Evolutionary conservation across 2,113 vertebrate species (phyloP).

Genomic region (Oncorhynchus kisutch): DNA sequence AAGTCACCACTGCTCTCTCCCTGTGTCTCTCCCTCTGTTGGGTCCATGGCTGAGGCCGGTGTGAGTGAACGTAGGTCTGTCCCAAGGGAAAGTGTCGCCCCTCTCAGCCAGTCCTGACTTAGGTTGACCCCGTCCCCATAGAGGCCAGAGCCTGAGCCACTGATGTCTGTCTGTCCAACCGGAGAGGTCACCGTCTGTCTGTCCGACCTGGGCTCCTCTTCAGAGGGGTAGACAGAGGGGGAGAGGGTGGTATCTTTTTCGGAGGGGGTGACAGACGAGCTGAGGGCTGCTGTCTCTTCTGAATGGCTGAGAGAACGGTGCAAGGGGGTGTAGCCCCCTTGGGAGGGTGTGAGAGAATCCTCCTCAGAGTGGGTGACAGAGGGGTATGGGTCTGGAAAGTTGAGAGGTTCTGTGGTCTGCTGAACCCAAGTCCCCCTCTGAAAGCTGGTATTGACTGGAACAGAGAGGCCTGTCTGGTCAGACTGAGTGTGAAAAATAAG

Average conservation of each 20-base stretch:
- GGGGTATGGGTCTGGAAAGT: not conserved
- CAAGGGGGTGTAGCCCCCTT: not conserved
- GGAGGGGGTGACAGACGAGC: not conserved
- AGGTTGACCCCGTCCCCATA: constrained; percentile 72
- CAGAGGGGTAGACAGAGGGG: not conserved
- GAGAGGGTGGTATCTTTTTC: not conserved
- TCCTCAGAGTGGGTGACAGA: constrained; percentile 52
- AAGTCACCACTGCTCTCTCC: not conserved
- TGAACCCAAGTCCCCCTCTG: constrained; percentile 10
- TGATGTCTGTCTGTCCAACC: constrained; percentile 66
- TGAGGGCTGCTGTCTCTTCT: not conserved
- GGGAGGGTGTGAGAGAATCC: constrained; percentile 27
- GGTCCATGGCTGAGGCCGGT: not conserved
- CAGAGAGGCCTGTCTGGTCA: constrained; percentile 29
- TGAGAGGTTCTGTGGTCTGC: not conserved
- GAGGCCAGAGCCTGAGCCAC: constrained; percentile 77
- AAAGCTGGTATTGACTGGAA: constrained; percentile 40
- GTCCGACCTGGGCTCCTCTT: not conserved
- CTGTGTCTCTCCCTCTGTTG: not conserved
- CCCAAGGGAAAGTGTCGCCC: constrained; percentile 26
- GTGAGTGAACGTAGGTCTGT: not conserved
- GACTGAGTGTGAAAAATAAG: not conserved
- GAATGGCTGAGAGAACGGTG: constrained; percentile 13
- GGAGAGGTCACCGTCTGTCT: constrained; percentile 13
- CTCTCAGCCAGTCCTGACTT: constrained; percentile 60